These are phyloP conservation scores for Corydoras sp. DNA, from an alignment of 2,113 vertebrate species.

Conservation along the genomic window DNA sequence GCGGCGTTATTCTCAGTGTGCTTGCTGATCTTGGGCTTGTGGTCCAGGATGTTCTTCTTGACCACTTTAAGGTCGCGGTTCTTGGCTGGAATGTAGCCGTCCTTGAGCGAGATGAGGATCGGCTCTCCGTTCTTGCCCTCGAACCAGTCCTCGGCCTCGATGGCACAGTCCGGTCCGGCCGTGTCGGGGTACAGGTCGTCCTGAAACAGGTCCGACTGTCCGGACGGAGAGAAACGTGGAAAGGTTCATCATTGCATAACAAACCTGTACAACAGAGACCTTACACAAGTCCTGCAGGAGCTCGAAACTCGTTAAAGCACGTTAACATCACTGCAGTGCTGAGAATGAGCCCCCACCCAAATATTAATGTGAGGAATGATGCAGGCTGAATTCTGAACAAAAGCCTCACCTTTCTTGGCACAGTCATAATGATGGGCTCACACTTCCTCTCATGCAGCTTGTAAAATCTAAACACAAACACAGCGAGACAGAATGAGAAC, in stretches of 20 bases:
- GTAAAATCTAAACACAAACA: constrained; percentile 77
- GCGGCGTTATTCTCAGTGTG: constrained; percentile 70
- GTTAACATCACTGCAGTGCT: too few relatives aligned
- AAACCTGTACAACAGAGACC: too few relatives aligned
- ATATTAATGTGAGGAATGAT: too few relatives aligned
- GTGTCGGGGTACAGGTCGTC: constrained; percentile 96
- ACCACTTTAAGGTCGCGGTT: constrained; percentile 90
- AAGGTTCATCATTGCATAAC: background rate
- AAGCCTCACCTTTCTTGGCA: constrained; percentile 87
- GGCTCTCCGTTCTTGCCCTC: constrained; percentile 89
- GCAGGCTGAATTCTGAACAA: background rate
- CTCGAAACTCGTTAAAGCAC: too few relatives aligned
- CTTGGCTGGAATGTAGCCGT: constrained; percentile 86
- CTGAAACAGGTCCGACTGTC: constrained; percentile 93
- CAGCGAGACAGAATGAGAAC: background rate
- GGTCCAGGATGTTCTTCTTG: constrained; percentile 90
- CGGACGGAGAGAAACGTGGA: constrained; percentile 22
- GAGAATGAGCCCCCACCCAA: too few relatives aligned
- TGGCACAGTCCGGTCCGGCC: constrained; percentile 78
- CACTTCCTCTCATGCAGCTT: constrained; percentile 96
- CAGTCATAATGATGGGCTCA: constrained; percentile 96
- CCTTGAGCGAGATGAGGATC: constrained; percentile 87
- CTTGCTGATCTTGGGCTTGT: constrained; percentile 83
- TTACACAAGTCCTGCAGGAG: too few relatives aligned
- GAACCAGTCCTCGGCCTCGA: constrained; percentile 95